These are phyloP conservation scores for Acipenser transmontanus DNA, from an alignment of 2,797 vertebrate species.

Conservation along the genomic window DNA sequence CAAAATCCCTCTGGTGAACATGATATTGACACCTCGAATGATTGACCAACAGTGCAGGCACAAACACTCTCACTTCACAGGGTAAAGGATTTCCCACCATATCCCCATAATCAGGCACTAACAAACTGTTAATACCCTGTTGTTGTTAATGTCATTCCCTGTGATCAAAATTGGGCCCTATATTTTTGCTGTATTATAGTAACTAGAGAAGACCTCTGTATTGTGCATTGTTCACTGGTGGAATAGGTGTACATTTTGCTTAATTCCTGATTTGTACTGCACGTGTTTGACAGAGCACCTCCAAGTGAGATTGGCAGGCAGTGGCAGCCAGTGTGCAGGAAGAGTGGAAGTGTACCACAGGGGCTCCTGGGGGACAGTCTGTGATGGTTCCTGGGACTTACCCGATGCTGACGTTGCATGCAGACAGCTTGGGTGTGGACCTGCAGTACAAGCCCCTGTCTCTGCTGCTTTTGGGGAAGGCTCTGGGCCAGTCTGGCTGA, in stretches of 20 bases:
- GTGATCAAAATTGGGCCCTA: background rate
- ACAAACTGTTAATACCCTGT: background rate
- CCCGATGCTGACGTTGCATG: too few species aligned
- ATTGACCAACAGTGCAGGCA: too few species aligned
- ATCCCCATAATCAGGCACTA: too few species aligned
- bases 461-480: background rate
- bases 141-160: background rate
- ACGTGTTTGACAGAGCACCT: background rate
- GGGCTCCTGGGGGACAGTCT: background rate
- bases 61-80: too few species aligned
- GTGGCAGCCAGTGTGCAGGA: conserved; percentile 2
- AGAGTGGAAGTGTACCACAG: background rate
- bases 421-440: background rate
- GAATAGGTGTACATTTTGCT: too few species aligned
- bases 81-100: too few species aligned
- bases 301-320: background rate
- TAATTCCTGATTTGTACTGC: too few species aligned
- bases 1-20: background rate
- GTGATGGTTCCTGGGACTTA: too few species aligned
- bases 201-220: too few species aligned
- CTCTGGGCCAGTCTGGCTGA: background rate
- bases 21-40: background rate
- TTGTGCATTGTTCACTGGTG: too few species aligned
- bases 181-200: too few species aligned
- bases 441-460: background rate